Evolutionary conservation across 2,113 vertebrate species (phyloP).

Genomic region (Pterocles gutturalis): DNA sequence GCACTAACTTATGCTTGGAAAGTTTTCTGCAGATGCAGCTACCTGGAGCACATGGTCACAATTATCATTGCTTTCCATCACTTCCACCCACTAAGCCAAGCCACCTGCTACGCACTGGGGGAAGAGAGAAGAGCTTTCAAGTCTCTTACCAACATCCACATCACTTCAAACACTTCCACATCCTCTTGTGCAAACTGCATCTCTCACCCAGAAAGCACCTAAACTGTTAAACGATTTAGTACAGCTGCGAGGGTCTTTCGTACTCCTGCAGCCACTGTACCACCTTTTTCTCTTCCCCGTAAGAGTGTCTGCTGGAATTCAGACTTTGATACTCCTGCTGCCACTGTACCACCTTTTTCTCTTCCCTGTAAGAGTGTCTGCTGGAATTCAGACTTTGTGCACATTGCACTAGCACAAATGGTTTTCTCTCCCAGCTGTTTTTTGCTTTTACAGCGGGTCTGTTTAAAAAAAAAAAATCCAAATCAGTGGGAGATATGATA

Average conservation of each 20-base stretch:
- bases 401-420: neutral
- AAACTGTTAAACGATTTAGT: neutral
- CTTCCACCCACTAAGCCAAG: neutral
- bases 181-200: rapidly evolving
- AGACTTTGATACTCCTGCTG: neutral
- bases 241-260: neutral
- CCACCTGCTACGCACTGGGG: neutral
- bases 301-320: neutral
- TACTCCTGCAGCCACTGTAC: neutral
- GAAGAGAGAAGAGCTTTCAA: neutral
- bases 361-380: neutral
- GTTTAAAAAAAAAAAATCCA: neutral
- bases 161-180: neutral
- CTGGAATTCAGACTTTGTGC: neutral
- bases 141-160: neutral
- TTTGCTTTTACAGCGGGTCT: neutral
- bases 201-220: neutral
- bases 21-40: neutral
- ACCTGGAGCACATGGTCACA: neutral
- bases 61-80: neutral
- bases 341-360: neutral
- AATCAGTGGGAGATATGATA: neutral
- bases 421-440: neutral
- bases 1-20: neutral
- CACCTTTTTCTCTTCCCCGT: neutral